Conservation (phyloP, 2,888 invertebrate genomes). For the Pomacea canaliculata region DNA sequence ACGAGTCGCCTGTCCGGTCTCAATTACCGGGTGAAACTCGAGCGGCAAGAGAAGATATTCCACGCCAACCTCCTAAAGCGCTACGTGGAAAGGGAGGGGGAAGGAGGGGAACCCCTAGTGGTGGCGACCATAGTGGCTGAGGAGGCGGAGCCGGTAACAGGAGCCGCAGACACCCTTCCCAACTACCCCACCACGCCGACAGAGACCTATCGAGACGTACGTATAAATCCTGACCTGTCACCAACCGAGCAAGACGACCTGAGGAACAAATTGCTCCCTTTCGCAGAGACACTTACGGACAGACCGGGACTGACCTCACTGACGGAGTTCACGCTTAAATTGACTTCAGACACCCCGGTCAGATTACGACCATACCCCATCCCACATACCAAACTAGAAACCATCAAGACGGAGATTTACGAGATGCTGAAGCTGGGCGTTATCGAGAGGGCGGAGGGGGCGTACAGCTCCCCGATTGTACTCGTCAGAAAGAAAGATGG, state of each 20-base stretch:
- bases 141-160: neutral
- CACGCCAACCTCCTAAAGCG: constrained; percentile 15
- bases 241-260: too few relatives aligned
- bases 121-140: neutral
- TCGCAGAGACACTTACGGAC: neutral
- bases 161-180: neutral
- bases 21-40: neutral
- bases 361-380: neutral
- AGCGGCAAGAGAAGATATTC: neutral
- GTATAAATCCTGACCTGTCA: neutral
- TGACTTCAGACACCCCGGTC: neutral
- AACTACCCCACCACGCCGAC: too few relatives aligned
- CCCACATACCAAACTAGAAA: constrained; percentile 2
- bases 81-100: neutral
- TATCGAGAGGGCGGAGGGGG: constrained; percentile 17
- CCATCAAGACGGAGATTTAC: constrained; percentile 12
- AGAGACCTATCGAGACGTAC: neutral
- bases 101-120: too few relatives aligned
- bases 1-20: neutral
- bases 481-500: constrained; percentile 18
- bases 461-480: constrained; percentile 27
- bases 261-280: too few relatives aligned
- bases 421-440: constrained; percentile 33
- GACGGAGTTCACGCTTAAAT: neutral
- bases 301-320: neutral